Base-by-base conservation (phyloP, 2,888 invertebrate genomes). In the Fragum whitleyi region DNA sequence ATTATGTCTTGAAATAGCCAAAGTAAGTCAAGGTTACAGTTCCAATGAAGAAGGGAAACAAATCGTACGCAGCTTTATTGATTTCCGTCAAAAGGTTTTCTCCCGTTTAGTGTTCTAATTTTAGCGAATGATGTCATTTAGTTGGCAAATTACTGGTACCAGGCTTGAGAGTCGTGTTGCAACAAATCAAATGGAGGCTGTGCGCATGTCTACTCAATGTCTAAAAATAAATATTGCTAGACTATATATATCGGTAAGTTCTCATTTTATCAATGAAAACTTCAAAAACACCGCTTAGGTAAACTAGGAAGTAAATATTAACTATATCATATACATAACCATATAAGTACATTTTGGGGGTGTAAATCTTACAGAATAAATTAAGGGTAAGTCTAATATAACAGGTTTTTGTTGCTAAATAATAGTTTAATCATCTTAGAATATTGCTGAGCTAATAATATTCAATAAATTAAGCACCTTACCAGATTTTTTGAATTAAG, bases 181-280 rank as follows among this genome's bases (percentile, higher is more conserved):
- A 32, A 32, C 61, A 32, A 29, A 32, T 61, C 61, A 1, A 1
- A 28, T 0, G 16, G 28, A 32, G 26, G n/a, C n/a, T 32, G 32
- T 61, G 29, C 61, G 61, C 61, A 61, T 61, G 61, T n/a, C 32
- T 28, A 59, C 11, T n/a, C 29, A 47, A n/a, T 61, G 32, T 29
- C 61, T 61, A 61, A 61, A 61, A 61, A 61, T 61, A 61, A 29
- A 32, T 61, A 29, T 61, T 61, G 16, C 9, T 32, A 29, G 32
- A 28, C 19, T 61, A 61, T 61, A 61, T 32, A 61, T 32, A 28
- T 28, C 57, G 57, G 26, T 7, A 26, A 16, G 16, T 6, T 26
- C 14, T 23, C 5, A 14, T n/a, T 47, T 47, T 47, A 14, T 47
- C 47, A 47, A 47, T 47, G 47, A 19, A 19, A 9, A 47, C 47